Evolutionary conservation across 1,140 invertebrate genomes (phyloP), one percentile per base, ranked within the genome.

Genomic region (Drosophila mojavensis): DNA sequence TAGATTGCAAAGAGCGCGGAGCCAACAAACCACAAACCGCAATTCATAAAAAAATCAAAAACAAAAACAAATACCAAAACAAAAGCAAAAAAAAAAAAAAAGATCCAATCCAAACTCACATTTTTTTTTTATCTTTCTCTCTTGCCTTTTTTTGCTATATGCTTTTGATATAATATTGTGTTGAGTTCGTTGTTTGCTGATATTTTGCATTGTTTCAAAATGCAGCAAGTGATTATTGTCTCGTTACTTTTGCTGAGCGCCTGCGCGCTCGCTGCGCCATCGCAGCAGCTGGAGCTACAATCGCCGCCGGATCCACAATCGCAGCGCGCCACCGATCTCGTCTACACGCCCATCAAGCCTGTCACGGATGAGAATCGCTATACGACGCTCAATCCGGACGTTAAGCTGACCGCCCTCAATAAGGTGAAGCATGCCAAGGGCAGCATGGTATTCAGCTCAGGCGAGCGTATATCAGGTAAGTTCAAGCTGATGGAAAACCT

Each of bases 361-460:
- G 90, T 91, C 1, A 91, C 63, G 9, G 56, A 91, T 51, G 84
- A 75, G 3, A 76, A 45, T 0, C 81, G 86, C 3, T 91, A 67
- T 43, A 70, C 53, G 2, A 41, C 28, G 0, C 26, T 55, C 0
- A 39, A 91, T 72, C 90, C 90, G 28, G 53, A 68, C 2, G 64
- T 45, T 0, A 17, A 58, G 2, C 70, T 86, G 5, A 54, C n/a
- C 11, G 54, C 72, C 4, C 60, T 91, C 41, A 47, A 64, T 17
- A 91, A 91, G 54, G 81, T 76, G 11, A 78, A 81, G 69, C 82
- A 91, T 63, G 75, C 79, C 4, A 91, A 91, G 39, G 90, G 90
- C 11, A 91, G 91, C 30, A 51, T 89, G 45, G 78, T 91, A 1
- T 91, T 91, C 45, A 78, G 63, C 13, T 4, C 61, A 0, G 86